Base-by-base conservation (phyloP, 92 coral and sea anemone genomes). In the Hydrozoanthus gracilis region DNA sequence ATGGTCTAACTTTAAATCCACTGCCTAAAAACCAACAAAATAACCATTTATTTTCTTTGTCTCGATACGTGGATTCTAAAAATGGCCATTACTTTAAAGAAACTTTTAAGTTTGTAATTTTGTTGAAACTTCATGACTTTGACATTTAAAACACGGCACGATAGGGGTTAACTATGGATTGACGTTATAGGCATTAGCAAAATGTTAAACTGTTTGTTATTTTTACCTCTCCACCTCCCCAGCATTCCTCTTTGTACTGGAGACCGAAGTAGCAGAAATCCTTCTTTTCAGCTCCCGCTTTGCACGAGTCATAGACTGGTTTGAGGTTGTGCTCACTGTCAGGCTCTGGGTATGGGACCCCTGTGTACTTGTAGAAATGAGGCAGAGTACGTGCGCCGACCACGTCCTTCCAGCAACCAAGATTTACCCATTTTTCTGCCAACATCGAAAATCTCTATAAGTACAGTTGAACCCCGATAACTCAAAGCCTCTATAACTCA, bases 191-290 rank as follows among this genome's bases (percentile, higher is more conserved):
- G 1, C 39, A 27, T 0, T 2, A 27, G 39, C 39, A 27, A 27
- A 27, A 27, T 27, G 2, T 27, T 27, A 27, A 27, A 27, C 39
- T 27, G 39, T 72, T 18, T 50, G 7, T 20, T 52, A 4, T 17
- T n/a, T 58, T 54, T 55, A 80, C 85, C 85, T 80, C 85, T 7
- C 18, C 85, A 8, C 85, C 85, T 51, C 92, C 92, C 92, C 92
- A 89, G 69, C 92, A 89, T 44, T 89, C 92, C 44, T 55, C 47
- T 70, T 52, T 70, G 80, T 17, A 78, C 76, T 89, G 92, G 13
- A 89, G 66, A 5, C 92, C 92, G 60, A 89, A 89, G 68, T 85
- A 89, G 14, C 71, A 70, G 56, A 56, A 89, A 20, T 73, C 88
- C 35, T 83, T 50, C 47, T 85, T 18, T 58, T 77, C 92, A 2